A percentile compares a stretch with the other conserved stretches of the same genome.
These are phyloP conservation scores for Elanus axillaris DNA, from an alignment of 2,113 vertebrate genomes.

Conservation along the genomic window DNA sequence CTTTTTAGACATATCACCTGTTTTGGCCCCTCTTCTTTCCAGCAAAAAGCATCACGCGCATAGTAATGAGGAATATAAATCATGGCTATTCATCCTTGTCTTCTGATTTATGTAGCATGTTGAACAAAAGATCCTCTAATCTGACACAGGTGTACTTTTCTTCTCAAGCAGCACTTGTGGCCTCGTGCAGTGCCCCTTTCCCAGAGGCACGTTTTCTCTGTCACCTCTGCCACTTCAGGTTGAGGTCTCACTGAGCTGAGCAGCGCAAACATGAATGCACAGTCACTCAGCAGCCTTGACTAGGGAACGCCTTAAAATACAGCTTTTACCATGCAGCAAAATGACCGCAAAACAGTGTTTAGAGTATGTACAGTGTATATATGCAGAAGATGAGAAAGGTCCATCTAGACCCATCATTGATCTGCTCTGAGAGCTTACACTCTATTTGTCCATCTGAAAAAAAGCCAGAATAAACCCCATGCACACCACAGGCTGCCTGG, in stretches of 20 bases:
- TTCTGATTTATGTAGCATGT: fast-evolving
- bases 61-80: neutral
- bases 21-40: neutral
- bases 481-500: neutral
- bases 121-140: neutral
- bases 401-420: neutral
- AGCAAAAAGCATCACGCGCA: neutral
- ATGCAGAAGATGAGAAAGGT: neutral
- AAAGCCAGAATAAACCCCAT: neutral
- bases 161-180: neutral
- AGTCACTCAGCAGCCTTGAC: neutral
- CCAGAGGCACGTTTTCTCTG: neutral
- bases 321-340: neutral
- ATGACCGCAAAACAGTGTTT: neutral
- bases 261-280: fast-evolving
- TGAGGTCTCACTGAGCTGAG: neutral
- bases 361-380: too few relatives aligned
- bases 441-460: neutral
- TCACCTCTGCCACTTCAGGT: neutral
- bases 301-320: neutral
- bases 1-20: neutral
- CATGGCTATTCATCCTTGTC: neutral
- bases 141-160: neutral
- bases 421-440: neutral
- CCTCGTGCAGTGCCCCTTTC: neutral